Evolutionary conservation across 2,797 vertebrate species (phyloP).

Genomic region (Paguma larvata): DNA sequence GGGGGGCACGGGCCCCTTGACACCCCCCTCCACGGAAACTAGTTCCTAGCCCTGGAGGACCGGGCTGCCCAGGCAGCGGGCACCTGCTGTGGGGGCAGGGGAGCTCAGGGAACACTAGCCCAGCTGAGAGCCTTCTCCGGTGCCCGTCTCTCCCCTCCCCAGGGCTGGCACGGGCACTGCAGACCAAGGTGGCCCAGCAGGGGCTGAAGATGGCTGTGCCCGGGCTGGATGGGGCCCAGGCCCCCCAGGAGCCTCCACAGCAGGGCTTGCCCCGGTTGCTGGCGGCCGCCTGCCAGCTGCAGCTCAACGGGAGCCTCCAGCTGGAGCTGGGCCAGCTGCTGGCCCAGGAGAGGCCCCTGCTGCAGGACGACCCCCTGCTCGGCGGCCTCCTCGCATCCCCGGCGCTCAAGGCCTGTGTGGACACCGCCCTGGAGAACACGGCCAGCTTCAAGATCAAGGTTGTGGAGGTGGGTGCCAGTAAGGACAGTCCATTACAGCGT

Average conservation of each 20-base stretch:
- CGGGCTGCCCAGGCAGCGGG: rapidly evolving
- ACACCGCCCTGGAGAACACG: conserved; percentile 93
- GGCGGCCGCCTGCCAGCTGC: conserved; percentile 91
- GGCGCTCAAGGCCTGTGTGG: conserved; percentile 93
- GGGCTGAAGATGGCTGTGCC: conserved; percentile 93
- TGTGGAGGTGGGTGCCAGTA: conserved; percentile 91
- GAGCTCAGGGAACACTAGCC: background rate
- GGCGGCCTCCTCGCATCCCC: conserved; percentile 91
- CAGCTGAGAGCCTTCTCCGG: background rate
- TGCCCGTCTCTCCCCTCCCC: background rate
- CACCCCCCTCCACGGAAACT: too few relatives aligned
- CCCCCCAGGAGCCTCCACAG: conserved; percentile 76
- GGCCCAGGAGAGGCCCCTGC: conserved; percentile 90
- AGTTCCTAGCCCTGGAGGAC: background rate
- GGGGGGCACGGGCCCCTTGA: background rate
- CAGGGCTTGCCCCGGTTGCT: conserved; percentile 92
- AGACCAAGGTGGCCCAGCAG: conserved; percentile 91
- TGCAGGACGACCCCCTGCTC: conserved; percentile 93
- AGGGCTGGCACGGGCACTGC: conserved; percentile 92
- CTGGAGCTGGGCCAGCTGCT: conserved; percentile 94
- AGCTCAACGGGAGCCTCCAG: conserved; percentile 95
- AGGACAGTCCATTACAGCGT: rapidly evolving
- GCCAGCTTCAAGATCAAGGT: conserved; percentile 91
- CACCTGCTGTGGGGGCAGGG: background rate
- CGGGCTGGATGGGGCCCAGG: conserved; percentile 86